A percentile compares a stretch with the other conserved stretches of the same genome.
Evolutionary conservation across 2,888 invertebrate genomes (phyloP).

Genomic region (Anoplius nigerrimus): DNA sequence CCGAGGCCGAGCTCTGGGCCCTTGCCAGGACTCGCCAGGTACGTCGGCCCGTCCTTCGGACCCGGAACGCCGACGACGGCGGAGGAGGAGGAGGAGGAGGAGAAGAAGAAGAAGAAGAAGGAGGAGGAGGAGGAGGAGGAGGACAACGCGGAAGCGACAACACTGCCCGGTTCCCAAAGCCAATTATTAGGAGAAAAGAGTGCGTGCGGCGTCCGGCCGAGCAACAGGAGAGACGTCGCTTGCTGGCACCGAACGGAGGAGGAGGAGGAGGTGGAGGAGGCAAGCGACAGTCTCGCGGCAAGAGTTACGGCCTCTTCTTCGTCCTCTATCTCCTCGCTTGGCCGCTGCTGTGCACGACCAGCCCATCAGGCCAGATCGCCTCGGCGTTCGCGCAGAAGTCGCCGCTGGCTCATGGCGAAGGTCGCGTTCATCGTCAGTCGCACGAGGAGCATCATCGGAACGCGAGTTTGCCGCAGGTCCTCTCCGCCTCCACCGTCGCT

Average conservation of each 20-base stretch:
- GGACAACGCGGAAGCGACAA: slow-evolving; percentile 34
- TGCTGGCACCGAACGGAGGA: slow-evolving; percentile 4
- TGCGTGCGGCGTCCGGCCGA: neutral
- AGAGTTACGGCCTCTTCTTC: slow-evolving; percentile 59
- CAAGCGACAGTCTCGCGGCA: slow-evolving; percentile 23
- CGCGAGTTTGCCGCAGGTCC: slow-evolving; percentile 57
- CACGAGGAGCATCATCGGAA: slow-evolving; percentile 28
- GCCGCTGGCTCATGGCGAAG: slow-evolving; percentile 49
- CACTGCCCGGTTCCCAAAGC: slow-evolving; percentile 57
- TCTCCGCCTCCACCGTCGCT: slow-evolving; percentile 64
- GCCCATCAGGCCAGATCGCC: slow-evolving; percentile 55
- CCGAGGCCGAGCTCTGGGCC: neutral
- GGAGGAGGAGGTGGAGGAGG: slow-evolving; percentile 7
- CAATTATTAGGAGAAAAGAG: slow-evolving; percentile 32
- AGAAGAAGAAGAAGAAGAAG: neutral
- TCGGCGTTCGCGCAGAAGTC: slow-evolving; percentile 58
- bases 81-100: neutral
- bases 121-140: slow-evolving; percentile 8
- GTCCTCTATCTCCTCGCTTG: slow-evolving; percentile 66
- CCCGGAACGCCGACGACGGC: neutral
- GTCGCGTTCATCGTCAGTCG: slow-evolving; percentile 43
- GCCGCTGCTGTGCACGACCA: slow-evolving; percentile 64
- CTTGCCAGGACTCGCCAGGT: neutral
- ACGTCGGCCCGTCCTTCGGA: neutral
- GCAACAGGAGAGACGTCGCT: neutral